Evolutionary conservation across 2,797 vertebrate species (phyloP).

Genomic region (Myiotriccus ornatus): DNA sequence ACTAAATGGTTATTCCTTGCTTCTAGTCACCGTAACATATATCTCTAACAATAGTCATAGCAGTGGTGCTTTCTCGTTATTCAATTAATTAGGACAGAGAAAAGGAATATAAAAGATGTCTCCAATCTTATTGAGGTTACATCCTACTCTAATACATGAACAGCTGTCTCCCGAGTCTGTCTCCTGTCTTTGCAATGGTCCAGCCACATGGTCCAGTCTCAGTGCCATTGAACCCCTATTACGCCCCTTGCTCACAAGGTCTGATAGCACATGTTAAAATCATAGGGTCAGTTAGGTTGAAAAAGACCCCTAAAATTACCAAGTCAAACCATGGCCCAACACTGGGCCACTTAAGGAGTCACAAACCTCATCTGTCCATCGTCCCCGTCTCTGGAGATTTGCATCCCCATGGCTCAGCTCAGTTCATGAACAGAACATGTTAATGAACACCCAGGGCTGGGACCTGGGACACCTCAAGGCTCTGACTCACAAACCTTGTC

Average conservation of each 20-base stretch:
- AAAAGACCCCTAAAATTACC: background rate
- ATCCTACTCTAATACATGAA: background rate
- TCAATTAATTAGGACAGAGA: background rate
- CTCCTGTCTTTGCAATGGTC: background rate
- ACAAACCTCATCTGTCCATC: background rate
- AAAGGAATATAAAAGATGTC: background rate
- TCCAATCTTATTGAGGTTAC: background rate
- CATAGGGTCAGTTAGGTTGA: background rate
- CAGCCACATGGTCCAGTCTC: background rate
- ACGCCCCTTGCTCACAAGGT: background rate
- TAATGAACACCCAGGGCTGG: background rate
- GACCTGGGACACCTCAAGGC: background rate
- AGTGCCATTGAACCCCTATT: background rate
- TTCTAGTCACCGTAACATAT: background rate
- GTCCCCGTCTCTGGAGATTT: background rate
- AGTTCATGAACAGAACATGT: background rate
- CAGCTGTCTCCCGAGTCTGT: background rate
- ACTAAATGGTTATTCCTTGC: background rate
- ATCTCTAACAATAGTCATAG: background rate
- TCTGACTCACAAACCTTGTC: background rate
- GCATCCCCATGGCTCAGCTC: background rate
- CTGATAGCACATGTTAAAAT: background rate
- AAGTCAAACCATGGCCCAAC: background rate
- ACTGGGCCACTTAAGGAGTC: background rate
- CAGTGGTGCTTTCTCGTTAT: background rate